Conservation (phyloP, 2,797 vertebrate species). For the Falco cherrug region DNA sequence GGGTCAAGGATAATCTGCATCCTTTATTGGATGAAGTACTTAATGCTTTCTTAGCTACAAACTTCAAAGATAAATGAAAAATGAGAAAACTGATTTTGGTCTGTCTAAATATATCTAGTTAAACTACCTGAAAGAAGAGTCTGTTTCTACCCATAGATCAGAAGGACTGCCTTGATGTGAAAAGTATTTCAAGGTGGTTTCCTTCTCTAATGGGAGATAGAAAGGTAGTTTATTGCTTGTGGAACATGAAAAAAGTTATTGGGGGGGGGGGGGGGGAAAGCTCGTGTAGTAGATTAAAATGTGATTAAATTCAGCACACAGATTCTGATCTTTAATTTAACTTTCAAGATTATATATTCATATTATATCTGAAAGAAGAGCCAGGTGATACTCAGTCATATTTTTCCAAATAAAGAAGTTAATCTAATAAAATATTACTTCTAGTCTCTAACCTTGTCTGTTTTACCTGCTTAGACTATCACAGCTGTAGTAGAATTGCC, state of each 20-base stretch:
- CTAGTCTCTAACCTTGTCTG: neutral
- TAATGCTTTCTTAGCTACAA: neutral
- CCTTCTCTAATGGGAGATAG: neutral
- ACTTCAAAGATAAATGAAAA: neutral
- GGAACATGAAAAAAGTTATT: neutral
- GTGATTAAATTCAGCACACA: neutral
- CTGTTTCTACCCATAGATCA: neutral
- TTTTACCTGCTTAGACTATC: neutral
- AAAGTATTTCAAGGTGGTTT: neutral
- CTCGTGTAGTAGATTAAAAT: neutral
- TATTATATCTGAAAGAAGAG: neutral
- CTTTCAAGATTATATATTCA: neutral
- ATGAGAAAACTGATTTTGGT: neutral
- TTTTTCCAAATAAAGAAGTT: neutral
- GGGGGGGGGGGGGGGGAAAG: neutral
- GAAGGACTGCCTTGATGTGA: neutral
- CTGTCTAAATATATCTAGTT: neutral
- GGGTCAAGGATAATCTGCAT: too few species aligned
- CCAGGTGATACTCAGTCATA: neutral
- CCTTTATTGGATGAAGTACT: too few species aligned
- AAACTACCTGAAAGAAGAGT: neutral
- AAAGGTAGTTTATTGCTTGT: neutral
- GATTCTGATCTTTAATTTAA: neutral
- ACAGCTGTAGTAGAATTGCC: neutral
- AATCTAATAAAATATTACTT: neutral